phyloP scores from a whole-genome alignment of 2,113 vertebrate species.

The Etheostoma cragini region DNA sequence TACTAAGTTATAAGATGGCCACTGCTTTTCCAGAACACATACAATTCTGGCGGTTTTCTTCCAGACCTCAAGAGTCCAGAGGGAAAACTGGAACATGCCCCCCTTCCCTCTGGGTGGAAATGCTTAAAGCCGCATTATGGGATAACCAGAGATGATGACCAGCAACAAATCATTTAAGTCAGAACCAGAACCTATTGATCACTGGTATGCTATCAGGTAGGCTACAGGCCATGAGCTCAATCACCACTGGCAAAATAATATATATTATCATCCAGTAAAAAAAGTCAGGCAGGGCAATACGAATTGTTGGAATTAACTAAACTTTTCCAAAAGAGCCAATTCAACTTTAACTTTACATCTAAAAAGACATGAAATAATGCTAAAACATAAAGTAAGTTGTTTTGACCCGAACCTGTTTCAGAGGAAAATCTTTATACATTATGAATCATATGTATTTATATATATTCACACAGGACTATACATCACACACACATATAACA shows the following conservation, averaged over 20 bases:
- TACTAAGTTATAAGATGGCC: constrained; percentile 70
- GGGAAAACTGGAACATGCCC: constrained; percentile 68
- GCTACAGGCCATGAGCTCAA: constrained; percentile 22
- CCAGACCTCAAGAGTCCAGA: constrained; percentile 67
- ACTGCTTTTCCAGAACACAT: constrained; percentile 54
- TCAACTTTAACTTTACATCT: constrained; percentile 5
- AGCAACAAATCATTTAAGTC: constrained; percentile 43
- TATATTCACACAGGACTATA: constrained; percentile 41
- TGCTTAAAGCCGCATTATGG: constrained; percentile 60
- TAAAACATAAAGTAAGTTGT: constrained; percentile 1
- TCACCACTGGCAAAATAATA: constrained; percentile 15
- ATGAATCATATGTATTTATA: constrained; percentile 33
- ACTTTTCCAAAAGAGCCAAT: constrained; percentile 40
- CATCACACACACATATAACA: constrained; percentile 42
- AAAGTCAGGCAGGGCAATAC: constrained; percentile 8
- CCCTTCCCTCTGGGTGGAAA: constrained; percentile 56
- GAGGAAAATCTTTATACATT: constrained; percentile 38
- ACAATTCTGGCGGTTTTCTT: constrained; percentile 58
- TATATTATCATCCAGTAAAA: constrained; percentile 14
- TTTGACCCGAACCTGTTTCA: constrained; percentile 49
- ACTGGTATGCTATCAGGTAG: constrained; percentile 10
- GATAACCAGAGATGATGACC: constrained; percentile 70
- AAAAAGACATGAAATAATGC: background rate
- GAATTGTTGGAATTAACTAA: background rate
- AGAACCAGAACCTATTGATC: constrained; percentile 23